Base-by-base conservation (phyloP, 1,140 invertebrate species). In the Bombus waltoni region DNA sequence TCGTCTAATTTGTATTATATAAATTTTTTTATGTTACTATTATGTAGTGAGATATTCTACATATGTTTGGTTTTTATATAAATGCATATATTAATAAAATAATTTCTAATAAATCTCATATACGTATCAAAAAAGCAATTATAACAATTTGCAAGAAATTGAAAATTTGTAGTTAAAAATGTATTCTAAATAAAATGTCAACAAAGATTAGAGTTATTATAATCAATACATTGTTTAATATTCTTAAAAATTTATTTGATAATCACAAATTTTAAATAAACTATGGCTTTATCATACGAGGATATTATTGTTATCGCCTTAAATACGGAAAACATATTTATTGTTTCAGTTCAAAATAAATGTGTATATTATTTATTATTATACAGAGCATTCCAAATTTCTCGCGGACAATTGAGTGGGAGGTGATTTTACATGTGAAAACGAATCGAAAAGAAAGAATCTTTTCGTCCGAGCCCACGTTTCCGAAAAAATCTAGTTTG, bases 201-300 rank as follows among this genome's bases (percentile, higher is more conserved):
- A 81, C 62, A 65, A 81, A 47, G 25, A 73, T 40, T 38, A 53
- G 3, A 62, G 28, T 28, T 44, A 70, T n/a, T 77, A 83, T 73
- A 42, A 68, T 83, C 22, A 57, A 44, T 73, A 44, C 3, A 81
- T 65, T 44, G 10, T 62, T 62, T 44, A 22, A 71, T 44, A 22
- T 73, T 53, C 22, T 47, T 65, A 47, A 76, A 76, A n/a, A 22
- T 42, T 32, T 10, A 65, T 78, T 78, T 66, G 13, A 65, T 40
- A 3, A 44, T 40, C 18, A 57, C 32, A 68, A 57, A 35, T 66
- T 81, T n/a, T 59, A 25, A 18, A 65, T 38, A 38, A n/a, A 11
- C 9, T 62, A 32, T 81, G 11, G 6, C 2, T 53, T 68, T 76
- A 53, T n/a, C 18, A 62, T 35, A 62, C 13, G 28, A 73, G 22